Conservation (phyloP, 2,888 invertebrate species). For the Fissipunctia ypsillon region DNA sequence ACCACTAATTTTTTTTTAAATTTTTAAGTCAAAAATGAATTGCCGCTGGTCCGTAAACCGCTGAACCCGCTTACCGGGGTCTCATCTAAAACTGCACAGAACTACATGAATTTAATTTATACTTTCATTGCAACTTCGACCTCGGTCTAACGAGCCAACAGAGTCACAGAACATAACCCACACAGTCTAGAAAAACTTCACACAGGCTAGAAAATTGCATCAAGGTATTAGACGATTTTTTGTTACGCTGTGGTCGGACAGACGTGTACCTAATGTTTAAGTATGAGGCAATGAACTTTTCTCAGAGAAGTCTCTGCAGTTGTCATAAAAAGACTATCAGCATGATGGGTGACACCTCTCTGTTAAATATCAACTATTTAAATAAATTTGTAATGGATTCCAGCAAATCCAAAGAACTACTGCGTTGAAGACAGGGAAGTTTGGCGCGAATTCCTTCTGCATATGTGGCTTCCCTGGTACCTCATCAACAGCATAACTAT, state of each 20-base stretch:
- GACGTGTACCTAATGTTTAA: not conserved
- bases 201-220: not conserved
- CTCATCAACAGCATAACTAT: no score
- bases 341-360: not conserved
- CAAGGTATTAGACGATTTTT: not conserved
- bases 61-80: not conserved
- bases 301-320: not conserved
- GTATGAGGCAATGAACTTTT: not conserved
- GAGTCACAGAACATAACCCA: no score
- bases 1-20: no score
- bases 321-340: not conserved
- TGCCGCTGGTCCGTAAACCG: not conserved
- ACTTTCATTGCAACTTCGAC: slow-evolving; percentile 34
- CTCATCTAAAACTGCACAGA: slow-evolving; percentile 12
- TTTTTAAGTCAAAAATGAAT: not conserved
- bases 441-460: no score
- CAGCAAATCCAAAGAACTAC: not conserved
- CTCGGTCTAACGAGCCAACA: slow-evolving; percentile 20
- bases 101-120: slow-evolving; percentile 35
- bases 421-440: no score
- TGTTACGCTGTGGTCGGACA: slow-evolving; percentile 5
- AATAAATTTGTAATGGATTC: not conserved
- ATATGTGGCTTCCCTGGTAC: no score
- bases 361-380: not conserved
- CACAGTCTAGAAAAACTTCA: slow-evolving; percentile 35